These are phyloP conservation scores for Acanthisitta chloris DNA, from an alignment of 2,113 vertebrate genomes.

Conservation along the genomic window DNA sequence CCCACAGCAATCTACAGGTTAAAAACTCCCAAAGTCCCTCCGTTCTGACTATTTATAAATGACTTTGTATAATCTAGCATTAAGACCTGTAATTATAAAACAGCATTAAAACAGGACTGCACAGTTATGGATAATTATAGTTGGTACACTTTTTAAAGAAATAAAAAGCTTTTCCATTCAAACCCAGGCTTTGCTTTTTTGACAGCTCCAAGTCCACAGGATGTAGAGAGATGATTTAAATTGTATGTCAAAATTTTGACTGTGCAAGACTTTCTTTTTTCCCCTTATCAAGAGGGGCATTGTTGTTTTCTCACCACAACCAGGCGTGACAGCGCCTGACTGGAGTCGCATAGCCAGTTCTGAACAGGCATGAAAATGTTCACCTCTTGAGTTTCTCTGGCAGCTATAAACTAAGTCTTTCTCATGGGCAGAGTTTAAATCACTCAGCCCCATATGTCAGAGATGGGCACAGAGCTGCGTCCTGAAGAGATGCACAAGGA, in stretches of 20 bases:
- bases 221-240: slow-evolving; percentile 74
- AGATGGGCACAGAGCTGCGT: not conserved
- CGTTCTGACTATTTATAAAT: slow-evolving; percentile 72
- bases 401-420: slow-evolving; percentile 22
- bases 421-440: not conserved
- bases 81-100: slow-evolving; percentile 68
- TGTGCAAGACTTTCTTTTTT: slow-evolving; percentile 42
- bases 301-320: slow-evolving; percentile 70
- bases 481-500: not conserved
- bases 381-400: slow-evolving; percentile 55
- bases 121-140: slow-evolving; percentile 69
- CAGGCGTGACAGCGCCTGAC: slow-evolving; percentile 68
- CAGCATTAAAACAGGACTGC: slow-evolving; percentile 66
- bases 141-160: slow-evolving; percentile 66
- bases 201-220: slow-evolving; percentile 75
- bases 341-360: slow-evolving; percentile 62
- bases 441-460: fast-evolving
- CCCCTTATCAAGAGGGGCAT: slow-evolving; percentile 68
- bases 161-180: slow-evolving; percentile 72
- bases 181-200: slow-evolving; percentile 65
- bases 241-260: slow-evolving; percentile 70
- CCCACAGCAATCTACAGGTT: slow-evolving; percentile 66
- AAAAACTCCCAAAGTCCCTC: slow-evolving; percentile 66
- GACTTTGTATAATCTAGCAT: slow-evolving; percentile 63
- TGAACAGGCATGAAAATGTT: slow-evolving; percentile 54